Evolutionary conservation across 2,888 invertebrate species (phyloP).

Genomic region (Phytoseiulus persimilis): DNA sequence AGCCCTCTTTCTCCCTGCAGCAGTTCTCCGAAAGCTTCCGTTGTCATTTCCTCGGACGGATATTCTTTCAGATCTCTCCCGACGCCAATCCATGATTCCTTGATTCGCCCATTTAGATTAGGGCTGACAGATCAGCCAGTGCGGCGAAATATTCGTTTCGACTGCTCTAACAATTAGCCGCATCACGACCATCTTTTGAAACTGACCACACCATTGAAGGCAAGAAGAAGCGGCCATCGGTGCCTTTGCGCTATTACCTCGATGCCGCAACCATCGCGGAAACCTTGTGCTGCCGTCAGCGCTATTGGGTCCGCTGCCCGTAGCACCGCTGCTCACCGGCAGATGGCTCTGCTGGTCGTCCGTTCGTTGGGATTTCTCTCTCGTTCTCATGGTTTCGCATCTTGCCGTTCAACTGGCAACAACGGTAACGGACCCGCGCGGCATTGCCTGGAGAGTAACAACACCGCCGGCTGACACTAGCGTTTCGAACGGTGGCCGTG

Average conservation of each 20-base stretch:
- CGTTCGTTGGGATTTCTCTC: background rate
- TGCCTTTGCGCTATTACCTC: background rate
- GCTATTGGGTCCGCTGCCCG: background rate
- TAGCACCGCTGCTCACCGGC: background rate
- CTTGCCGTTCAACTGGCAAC: background rate
- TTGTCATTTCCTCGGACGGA: too few species aligned
- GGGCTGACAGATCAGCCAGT: too few species aligned
- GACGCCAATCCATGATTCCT: too few species aligned
- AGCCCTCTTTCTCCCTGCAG: too few species aligned
- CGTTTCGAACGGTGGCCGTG: background rate
- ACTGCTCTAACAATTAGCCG: background rate
- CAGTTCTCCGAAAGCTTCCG: too few species aligned
- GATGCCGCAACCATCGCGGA: background rate
- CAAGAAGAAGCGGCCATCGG: background rate
- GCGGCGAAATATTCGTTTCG: too few species aligned
- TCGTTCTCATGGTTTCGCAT: background rate
- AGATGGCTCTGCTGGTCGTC: background rate
- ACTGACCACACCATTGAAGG: background rate
- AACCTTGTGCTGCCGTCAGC: background rate
- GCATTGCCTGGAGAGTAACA: background rate
- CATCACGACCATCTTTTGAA: background rate
- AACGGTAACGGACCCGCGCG: background rate
- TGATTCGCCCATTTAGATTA: too few species aligned
- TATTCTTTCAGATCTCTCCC: too few species aligned
- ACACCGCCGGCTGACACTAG: background rate